phyloP scores from a whole-genome alignment of 2,888 invertebrate genomes.

The Parasteatoda lunata region DNA sequence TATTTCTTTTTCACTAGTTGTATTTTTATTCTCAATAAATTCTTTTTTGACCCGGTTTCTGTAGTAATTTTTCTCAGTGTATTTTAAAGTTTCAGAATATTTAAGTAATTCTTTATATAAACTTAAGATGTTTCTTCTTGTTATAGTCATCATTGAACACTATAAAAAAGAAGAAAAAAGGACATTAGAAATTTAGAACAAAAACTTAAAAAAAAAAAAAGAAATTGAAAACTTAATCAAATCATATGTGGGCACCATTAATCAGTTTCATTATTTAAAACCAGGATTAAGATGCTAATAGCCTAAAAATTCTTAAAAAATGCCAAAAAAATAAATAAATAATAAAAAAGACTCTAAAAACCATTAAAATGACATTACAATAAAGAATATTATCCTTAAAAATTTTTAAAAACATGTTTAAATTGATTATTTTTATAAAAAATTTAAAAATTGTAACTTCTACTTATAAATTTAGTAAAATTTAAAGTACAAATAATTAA shows the following conservation, averaged over 20 bases:
- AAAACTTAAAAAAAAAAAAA: not conserved
- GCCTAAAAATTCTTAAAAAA: not conserved
- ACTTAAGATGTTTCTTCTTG: constrained; percentile 76
- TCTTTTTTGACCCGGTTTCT: constrained; percentile 81
- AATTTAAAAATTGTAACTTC: no score
- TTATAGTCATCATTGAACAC: constrained; percentile 28
- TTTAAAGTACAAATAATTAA: no score
- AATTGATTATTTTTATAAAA: no score
- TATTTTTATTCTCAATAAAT: constrained; percentile 77
- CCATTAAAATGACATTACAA: no score
- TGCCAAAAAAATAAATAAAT: not conserved
- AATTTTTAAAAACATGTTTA: no score
- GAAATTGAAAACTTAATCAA: not conserved
- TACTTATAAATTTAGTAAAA: no score
- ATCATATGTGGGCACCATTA: not conserved
- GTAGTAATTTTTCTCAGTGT: constrained; percentile 87
- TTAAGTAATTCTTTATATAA: constrained; percentile 86
- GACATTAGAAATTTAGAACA: not conserved
- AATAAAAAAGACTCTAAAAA: not conserved
- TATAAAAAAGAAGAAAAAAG: constrained; percentile 20
- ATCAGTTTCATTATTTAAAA: no score
- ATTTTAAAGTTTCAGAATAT: constrained; percentile 84
- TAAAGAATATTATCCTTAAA: no score
- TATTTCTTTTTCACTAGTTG: constrained; percentile 78
- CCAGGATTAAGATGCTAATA: no score